Conservation (phyloP, 1,140 invertebrate species). For the Palaemon carinicauda region DNA sequence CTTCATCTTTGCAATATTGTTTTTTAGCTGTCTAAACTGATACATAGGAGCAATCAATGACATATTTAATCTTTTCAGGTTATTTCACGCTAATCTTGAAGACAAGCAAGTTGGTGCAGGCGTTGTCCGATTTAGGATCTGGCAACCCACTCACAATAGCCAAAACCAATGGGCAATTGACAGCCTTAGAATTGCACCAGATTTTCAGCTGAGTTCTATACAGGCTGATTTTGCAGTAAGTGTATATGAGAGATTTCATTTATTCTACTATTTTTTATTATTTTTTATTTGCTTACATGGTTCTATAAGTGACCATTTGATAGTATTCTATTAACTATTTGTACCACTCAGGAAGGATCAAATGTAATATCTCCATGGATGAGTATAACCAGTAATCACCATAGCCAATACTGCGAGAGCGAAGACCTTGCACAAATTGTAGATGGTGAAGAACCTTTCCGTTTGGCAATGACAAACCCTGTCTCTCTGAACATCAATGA, state of each 20-base stretch:
- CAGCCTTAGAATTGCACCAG: slow-evolving; percentile 39
- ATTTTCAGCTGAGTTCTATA: neutral
- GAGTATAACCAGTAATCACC: slow-evolving; percentile 9
- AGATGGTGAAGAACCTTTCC: slow-evolving; percentile 27
- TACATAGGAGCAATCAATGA: too few relatives aligned
- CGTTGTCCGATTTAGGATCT: slow-evolving; percentile 51
- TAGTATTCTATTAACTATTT: neutral
- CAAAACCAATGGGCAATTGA: slow-evolving; percentile 57
- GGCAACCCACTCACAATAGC: slow-evolving; percentile 49
- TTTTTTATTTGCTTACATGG: too few relatives aligned
- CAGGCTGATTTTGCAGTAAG: slow-evolving; percentile 53
- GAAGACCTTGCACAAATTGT: slow-evolving; percentile 27
- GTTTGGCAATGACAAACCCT: slow-evolving; percentile 41
- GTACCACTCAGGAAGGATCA: neutral
- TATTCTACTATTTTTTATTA: neutral
- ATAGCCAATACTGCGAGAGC: slow-evolving; percentile 14
- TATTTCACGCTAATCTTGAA: slow-evolving; percentile 34
- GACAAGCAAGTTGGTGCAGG: slow-evolving; percentile 25
- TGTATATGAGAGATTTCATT: neutral
- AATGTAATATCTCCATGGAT: slow-evolving; percentile 24
- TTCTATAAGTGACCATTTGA: too few relatives aligned
- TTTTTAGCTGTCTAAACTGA: too few relatives aligned
- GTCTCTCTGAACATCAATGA: slow-evolving; percentile 27
- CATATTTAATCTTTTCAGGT: slow-evolving; percentile 29
- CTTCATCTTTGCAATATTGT: too few relatives aligned